phyloP scores from a whole-genome alignment of 1,140 invertebrate species.

The Stratiolaelaps scimitus region DNA sequence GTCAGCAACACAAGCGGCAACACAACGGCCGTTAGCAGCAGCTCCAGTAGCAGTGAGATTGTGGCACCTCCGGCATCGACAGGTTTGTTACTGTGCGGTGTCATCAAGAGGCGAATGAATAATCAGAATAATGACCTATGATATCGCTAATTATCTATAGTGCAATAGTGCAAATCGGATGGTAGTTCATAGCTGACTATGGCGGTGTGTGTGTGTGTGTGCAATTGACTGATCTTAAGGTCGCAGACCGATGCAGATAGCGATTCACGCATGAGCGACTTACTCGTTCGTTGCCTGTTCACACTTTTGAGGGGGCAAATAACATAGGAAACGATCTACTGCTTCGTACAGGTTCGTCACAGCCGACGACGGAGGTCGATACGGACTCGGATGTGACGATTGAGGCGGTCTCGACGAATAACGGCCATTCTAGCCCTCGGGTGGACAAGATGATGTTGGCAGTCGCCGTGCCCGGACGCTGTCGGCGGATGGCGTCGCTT shows the following conservation, averaged over 20 bases:
- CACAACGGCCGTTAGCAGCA: not conserved
- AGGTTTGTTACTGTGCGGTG: not conserved
- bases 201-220: no score
- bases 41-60: constrained; percentile 1
- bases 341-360: constrained; percentile 3
- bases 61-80: constrained; percentile 19
- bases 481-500: constrained; percentile 78
- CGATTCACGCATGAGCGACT: no score
- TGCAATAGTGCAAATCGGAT: no score
- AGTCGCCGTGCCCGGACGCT: constrained; percentile 42
- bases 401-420: constrained; percentile 24
- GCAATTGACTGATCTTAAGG: no score
- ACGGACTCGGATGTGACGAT: constrained; percentile 21
- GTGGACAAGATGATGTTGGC: constrained; percentile 33
- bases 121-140: no score
- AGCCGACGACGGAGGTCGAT: constrained; percentile 21
- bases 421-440: constrained; percentile 19
- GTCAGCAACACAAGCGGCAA: not conserved
- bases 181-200: no score
- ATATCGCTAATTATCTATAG: no score
- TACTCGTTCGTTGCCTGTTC: no score
- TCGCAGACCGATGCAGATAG: no score
- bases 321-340: no score
- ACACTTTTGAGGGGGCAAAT: no score
- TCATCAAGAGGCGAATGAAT: no score